A percentile compares a stretch with the other conserved stretches of the same genome.
Conservation (phyloP, 2,797 vertebrate genomes). For the Melanotaenia boesemani region DNA sequence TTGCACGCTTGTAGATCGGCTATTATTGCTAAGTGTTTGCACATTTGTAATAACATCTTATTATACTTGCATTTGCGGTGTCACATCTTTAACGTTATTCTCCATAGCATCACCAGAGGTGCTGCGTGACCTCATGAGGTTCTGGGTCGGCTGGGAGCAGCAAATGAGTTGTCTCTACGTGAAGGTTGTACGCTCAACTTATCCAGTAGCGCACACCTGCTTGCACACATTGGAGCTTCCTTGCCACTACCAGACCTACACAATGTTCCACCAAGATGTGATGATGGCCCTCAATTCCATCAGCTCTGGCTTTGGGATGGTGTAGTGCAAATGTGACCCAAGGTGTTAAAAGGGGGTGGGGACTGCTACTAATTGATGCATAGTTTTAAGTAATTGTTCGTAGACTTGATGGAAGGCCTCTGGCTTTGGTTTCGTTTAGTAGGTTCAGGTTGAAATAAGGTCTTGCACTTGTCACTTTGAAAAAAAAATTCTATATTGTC, state of each 20-base stretch:
- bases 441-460: too few species aligned
- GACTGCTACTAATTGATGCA: too few species aligned
- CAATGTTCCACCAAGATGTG: background rate
- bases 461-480: too few species aligned
- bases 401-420: too few species aligned
- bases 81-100: background rate
- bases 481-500: too few species aligned
- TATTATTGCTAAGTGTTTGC: too few species aligned
- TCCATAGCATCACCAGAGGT: background rate
- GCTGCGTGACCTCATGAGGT: background rate
- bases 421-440: too few species aligned
- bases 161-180: background rate
- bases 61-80: too few species aligned
- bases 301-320: background rate
- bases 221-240: background rate
- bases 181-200: background rate
- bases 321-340: background rate
- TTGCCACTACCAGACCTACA: background rate
- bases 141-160: constrained; percentile 8
- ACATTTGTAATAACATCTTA: background rate
- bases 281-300: background rate
- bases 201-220: background rate
- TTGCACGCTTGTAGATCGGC: too few species aligned
- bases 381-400: too few species aligned
- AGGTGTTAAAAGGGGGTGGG: too few species aligned